Evolutionary conservation across 1,140 invertebrate species (phyloP), one percentile per base, ranked within the genome.

Genomic region (Drosophila ambigua): DNA sequence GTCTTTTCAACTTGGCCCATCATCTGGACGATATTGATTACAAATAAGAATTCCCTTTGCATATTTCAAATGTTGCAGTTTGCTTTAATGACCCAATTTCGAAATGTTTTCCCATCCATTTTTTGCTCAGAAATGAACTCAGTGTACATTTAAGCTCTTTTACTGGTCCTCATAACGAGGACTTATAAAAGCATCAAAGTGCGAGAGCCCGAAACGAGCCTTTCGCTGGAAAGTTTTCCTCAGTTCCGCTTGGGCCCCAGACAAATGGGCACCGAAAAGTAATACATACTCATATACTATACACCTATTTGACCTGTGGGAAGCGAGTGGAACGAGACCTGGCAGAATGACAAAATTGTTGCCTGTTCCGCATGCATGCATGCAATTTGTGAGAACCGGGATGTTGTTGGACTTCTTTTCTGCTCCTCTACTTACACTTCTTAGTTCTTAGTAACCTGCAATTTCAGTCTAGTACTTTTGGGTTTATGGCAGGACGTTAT

Each of bases 271-370:
- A 79, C 80, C 80, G 41, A 20, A 46, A 64, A 46, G 28, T 15
- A 39, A 62, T 50, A 55, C 16, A 53, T 23, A 31, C 53, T 45
- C 28, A 31, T 44, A 23, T 58, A 55, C 51, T 52, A 58, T 46
- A 41, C 59, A 74, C 43, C 63, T 62, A 53, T 64, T 59, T 79
- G 65, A 71, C 50, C 76, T 61, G 72, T 63, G 58, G 39, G 20
- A 49, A 23, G 39, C 31, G 43, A n/a, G 39, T 52, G 28, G 4
- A 57, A 63, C 43, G 20, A 64, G 54, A 57, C 39, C 50, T 80
- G 77, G 81, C 77, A 81, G 53, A 64, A 63, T 84, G 77, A 77
- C 81, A 81, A 59, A 81, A 59, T 48, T 76, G 46, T 61, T 60
- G 60, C 44, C 45, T 28, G 11, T 62, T 11, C 41, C 39, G 16